phyloP scores from a whole-genome alignment of 1,140 invertebrate genomes.

The Eupeodes corollae region DNA sequence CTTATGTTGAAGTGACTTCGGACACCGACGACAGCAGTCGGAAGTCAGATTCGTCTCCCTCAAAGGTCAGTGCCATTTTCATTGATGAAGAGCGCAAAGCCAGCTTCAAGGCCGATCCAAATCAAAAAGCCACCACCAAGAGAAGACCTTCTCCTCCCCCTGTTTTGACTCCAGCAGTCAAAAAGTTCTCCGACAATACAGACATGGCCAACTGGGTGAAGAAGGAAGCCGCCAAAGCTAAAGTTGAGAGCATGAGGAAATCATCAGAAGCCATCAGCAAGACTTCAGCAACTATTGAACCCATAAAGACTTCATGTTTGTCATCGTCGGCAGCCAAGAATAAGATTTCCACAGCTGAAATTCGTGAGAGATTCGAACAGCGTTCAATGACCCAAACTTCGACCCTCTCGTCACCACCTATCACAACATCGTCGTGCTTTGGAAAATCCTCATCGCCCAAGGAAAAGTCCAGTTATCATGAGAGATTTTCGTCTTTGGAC shows the following conservation, averaged over 20 bases:
- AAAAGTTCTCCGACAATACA: slow-evolving; percentile 4
- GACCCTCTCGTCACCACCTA: slow-evolving; percentile 6
- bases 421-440: slow-evolving; percentile 6
- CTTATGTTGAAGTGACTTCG: slow-evolving; percentile 35
- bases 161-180: slow-evolving; percentile 1
- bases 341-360: slow-evolving; percentile 22
- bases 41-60: slow-evolving; percentile 27
- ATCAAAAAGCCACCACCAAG: slow-evolving; percentile 16
- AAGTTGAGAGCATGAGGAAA: background rate
- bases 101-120: slow-evolving; percentile 32
- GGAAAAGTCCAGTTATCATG: slow-evolving; percentile 17
- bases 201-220: slow-evolving; percentile 16
- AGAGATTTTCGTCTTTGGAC: slow-evolving; percentile 34
- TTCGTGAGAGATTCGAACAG: slow-evolving; percentile 33
- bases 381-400: slow-evolving; percentile 6
- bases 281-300: slow-evolving; percentile 1
- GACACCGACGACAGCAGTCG: slow-evolving; percentile 32
- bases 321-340: slow-evolving; percentile 11
- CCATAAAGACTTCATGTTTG: background rate
- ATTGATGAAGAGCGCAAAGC: slow-evolving; percentile 36
- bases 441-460: slow-evolving; percentile 4
- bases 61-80: slow-evolving; percentile 36
- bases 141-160: background rate
- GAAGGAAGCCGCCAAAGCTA: slow-evolving; percentile 9
- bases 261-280: background rate